Conservation (phyloP, 2,888 invertebrate species). For the Agrotis segetum region DNA sequence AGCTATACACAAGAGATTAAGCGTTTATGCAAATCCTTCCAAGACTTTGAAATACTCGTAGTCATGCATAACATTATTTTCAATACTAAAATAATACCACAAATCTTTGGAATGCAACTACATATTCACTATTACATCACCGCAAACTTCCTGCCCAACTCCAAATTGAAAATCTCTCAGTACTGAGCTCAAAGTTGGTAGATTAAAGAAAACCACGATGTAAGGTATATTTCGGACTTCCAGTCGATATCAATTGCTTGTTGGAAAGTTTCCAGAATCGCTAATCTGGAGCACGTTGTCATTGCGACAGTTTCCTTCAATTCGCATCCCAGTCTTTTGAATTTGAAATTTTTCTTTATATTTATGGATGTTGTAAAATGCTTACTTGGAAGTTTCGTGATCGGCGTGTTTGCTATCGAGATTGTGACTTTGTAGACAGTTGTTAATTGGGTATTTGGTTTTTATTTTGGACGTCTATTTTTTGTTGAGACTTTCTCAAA, state of each 20-base stretch:
- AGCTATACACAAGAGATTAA: background rate
- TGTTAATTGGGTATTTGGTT: background rate
- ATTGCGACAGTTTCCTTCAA: constrained; percentile 52
- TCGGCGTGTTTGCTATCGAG: constrained; percentile 26
- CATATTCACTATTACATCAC: constrained; percentile 19
- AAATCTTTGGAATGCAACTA: background rate
- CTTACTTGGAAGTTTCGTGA: constrained; percentile 15
- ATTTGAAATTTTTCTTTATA: constrained; percentile 19
- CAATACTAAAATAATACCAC: background rate
- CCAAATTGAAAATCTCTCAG: constrained; percentile 30
- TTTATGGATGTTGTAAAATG: constrained; percentile 16
- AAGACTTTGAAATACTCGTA: too few species aligned
- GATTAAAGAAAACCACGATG: constrained; percentile 56
- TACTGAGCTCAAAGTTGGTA: constrained; percentile 20
- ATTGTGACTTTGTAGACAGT: background rate
- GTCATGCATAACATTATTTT: background rate
- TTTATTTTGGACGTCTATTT: constrained; percentile 5
- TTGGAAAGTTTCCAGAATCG: constrained; percentile 68
- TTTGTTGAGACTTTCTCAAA: background rate
- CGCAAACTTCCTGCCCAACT: constrained; percentile 11
- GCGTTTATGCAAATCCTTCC: background rate
- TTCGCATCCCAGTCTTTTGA: constrained; percentile 17
- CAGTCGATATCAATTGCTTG: constrained; percentile 63
- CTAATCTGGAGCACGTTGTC: constrained; percentile 59
- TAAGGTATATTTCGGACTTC: constrained; percentile 55